A percentile compares a stretch with the other conserved stretches of the same genome.
Conservation (phyloP, 64 coral and sea anemone species). For the Astreopora myriophthalma region DNA sequence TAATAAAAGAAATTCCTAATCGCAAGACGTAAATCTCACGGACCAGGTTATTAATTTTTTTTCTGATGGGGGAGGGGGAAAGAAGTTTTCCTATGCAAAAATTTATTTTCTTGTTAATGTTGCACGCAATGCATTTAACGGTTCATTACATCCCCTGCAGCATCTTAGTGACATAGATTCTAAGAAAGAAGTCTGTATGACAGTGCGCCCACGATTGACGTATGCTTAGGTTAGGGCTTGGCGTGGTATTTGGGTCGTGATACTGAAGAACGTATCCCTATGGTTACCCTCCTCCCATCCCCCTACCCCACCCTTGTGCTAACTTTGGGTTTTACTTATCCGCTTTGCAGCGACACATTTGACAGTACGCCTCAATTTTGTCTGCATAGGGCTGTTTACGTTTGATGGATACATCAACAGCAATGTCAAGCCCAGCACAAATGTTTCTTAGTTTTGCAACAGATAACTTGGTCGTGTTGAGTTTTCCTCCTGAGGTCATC, state of each 20-base stretch:
- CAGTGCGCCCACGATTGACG: not conserved
- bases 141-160: constrained; percentile 21
- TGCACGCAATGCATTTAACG: too few relatives aligned
- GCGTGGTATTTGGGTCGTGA: constrained; percentile 13
- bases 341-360: constrained; percentile 24
- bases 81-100: not conserved
- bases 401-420: constrained; percentile 49
- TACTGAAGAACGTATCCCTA: constrained; percentile 21
- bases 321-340: constrained; percentile 30
- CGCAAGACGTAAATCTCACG: not conserved
- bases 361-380: constrained; percentile 38
- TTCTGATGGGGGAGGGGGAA: not conserved
- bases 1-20: constrained; percentile 4
- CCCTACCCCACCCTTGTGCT: constrained; percentile 7
- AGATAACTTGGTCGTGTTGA: constrained; percentile 59
- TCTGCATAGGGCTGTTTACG: constrained; percentile 56
- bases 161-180: constrained; percentile 34
- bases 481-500: constrained; percentile 67
- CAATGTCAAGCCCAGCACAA: constrained; percentile 44
- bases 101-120: too few relatives aligned
- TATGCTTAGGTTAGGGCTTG: constrained; percentile 10
- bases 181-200: constrained; percentile 22
- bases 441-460: constrained; percentile 65
- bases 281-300: constrained; percentile 23
- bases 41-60: not conserved